phyloP scores from a whole-genome alignment of 2,113 vertebrate genomes.

The Scomber japonicus region DNA sequence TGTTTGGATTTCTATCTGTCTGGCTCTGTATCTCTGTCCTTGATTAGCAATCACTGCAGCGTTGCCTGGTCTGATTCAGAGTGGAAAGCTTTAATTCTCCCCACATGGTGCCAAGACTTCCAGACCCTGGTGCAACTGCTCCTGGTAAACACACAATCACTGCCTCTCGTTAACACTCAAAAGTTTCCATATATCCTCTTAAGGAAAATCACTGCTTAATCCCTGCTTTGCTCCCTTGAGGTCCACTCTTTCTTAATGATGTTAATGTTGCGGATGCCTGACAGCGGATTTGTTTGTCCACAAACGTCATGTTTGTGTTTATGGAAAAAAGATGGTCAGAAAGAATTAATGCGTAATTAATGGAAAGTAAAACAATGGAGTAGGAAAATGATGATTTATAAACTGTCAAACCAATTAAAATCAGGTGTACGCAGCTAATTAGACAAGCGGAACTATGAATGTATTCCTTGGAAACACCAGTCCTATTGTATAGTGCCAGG shows the following conservation, averaged over 20 bases:
- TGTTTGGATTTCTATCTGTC: background rate
- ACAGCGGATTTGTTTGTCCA: conserved; percentile 59
- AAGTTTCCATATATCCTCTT: conserved; percentile 65
- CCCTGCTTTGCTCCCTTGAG: conserved; percentile 26
- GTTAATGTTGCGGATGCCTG: conserved; percentile 24
- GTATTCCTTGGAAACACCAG: conserved; percentile 9
- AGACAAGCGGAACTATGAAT: background rate
- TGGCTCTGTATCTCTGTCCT: conserved; percentile 28
- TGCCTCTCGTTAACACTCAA: conserved; percentile 63
- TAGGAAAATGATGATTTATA: conserved; percentile 25
- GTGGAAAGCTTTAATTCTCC: conserved; percentile 66
- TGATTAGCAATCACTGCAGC: conserved; percentile 67
- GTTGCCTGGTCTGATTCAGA: conserved; percentile 41
- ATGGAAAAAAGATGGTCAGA: conserved; percentile 10
- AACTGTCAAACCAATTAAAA: conserved; percentile 41
- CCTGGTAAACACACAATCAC: conserved; percentile 67
- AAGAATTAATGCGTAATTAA: conserved; percentile 49
- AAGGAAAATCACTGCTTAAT: conserved; percentile 45
- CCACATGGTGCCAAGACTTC: conserved; percentile 56
- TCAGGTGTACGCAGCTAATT: conserved; percentile 34
- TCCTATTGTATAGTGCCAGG: background rate
- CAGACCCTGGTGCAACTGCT: conserved; percentile 35
- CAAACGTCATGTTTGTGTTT: conserved; percentile 57
- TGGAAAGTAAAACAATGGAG: conserved; percentile 49
- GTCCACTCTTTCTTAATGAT: conserved; percentile 25